Conservation (phyloP, 2,113 vertebrate genomes). For the Apteryx owenii region DNA sequence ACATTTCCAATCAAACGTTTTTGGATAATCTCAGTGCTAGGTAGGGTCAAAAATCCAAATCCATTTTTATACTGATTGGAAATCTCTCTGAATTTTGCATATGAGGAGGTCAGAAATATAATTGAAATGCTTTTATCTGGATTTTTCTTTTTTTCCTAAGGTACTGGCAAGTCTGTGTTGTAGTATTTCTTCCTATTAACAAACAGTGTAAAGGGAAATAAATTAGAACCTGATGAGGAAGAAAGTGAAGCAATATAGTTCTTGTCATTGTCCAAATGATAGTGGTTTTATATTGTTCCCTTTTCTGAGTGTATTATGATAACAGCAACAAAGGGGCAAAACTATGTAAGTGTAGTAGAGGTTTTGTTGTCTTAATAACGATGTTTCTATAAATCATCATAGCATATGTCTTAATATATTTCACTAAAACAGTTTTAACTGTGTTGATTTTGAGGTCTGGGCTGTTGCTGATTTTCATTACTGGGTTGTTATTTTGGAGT, state of each 20-base stretch:
- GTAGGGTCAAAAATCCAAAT: not conserved
- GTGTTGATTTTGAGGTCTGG: not conserved
- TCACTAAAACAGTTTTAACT: not conserved
- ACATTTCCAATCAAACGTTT: not conserved
- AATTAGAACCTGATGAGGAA: not conserved
- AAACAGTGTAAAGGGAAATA: not conserved
- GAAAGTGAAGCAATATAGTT: not conserved
- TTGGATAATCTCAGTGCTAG: not conserved
- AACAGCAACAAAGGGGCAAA: not conserved
- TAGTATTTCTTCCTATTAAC: not conserved
- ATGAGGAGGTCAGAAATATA: not conserved
- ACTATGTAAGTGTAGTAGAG: not conserved
- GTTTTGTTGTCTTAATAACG: not conserved
- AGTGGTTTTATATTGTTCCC: not conserved
- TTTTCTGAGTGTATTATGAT: not conserved
- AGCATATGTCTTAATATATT: not conserved
- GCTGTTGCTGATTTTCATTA: not conserved
- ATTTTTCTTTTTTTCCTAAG: not conserved
- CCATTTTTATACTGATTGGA: not conserved
- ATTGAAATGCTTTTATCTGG: not conserved
- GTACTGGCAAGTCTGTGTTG: not conserved
- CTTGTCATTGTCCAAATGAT: not conserved
- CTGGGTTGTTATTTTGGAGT: fast-evolving
- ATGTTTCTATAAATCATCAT: not conserved
- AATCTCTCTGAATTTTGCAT: not conserved